These are phyloP conservation scores for Chaetura pelagica DNA, from an alignment of 2,113 vertebrate species.

Conservation along the genomic window DNA sequence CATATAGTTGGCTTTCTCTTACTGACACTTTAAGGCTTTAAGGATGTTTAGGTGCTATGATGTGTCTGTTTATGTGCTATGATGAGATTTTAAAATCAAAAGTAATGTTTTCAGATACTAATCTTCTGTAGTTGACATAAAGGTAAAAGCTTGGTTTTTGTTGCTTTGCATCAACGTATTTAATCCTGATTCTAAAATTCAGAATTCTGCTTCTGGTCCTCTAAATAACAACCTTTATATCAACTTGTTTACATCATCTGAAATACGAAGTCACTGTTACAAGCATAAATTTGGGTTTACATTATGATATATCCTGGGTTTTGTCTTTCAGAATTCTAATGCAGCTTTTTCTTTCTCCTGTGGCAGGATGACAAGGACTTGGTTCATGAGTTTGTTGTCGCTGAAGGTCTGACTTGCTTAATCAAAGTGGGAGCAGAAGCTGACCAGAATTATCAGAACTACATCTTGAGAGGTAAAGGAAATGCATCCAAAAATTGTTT, in stretches of 20 bases:
- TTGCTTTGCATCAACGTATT: neutral
- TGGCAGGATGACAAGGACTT: constrained; percentile 97
- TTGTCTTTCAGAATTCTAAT: neutral
- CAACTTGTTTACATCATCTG: neutral
- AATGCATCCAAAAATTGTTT: neutral
- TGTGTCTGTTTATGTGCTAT: neutral
- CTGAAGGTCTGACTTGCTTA: constrained; percentile 94
- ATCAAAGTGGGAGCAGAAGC: constrained; percentile 97
- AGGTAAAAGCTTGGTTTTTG: neutral
- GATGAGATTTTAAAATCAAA: neutral
- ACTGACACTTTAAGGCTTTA: neutral
- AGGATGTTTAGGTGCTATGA: neutral
- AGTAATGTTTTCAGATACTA: neutral
- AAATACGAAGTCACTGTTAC: neutral
- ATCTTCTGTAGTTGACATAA: neutral
- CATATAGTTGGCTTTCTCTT: neutral
- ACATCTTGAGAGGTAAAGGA: constrained; percentile 94
- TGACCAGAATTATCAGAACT: constrained; percentile 98
- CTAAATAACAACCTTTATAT: neutral
- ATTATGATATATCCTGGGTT: neutral
- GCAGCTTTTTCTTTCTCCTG: neutral
- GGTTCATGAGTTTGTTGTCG: constrained; percentile 96
- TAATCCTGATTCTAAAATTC: neutral
- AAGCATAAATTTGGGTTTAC: neutral
- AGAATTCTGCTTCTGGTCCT: neutral